phyloP scores from a whole-genome alignment of 2,797 vertebrate genomes.

The Phoeniculus purpureus region DNA sequence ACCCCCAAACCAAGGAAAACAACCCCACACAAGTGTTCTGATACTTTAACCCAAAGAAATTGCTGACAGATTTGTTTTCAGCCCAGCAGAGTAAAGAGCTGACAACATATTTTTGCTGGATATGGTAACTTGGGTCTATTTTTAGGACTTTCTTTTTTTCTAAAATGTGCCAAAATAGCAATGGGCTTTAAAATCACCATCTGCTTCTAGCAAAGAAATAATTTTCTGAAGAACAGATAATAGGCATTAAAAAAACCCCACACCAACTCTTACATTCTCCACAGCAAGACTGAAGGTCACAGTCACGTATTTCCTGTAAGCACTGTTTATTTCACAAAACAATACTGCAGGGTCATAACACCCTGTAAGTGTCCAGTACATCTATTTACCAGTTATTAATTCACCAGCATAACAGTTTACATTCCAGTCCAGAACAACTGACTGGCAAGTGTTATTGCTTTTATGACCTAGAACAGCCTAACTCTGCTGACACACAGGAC shows the following conservation, averaged over 20 bases:
- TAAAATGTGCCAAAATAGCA: conserved; percentile 74
- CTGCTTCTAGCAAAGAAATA: conserved; percentile 69
- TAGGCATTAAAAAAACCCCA: background rate
- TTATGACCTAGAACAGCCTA: background rate
- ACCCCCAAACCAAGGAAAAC: background rate
- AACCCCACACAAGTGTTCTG: conserved; percentile 24
- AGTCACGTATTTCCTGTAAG: background rate
- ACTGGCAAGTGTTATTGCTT: background rate
- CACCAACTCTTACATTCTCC: background rate
- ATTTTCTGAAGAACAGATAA: conserved; percentile 32
- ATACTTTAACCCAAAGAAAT: conserved; percentile 74
- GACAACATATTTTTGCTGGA: conserved; percentile 74
- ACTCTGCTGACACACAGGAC: background rate
- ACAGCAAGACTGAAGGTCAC: background rate
- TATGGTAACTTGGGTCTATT: conserved; percentile 78
- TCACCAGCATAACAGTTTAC: background rate
- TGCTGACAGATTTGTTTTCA: conserved; percentile 81
- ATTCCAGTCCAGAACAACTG: background rate
- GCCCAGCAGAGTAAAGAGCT: conserved; percentile 74
- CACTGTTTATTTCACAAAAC: background rate
- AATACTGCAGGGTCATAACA: background rate
- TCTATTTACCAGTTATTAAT: background rate
- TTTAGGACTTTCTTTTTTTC: conserved; percentile 61
- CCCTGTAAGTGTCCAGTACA: background rate
- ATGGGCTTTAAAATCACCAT: conserved; percentile 74